Base-by-base conservation (phyloP, 2,888 invertebrate species). In the Parnassius mnemosyne region DNA sequence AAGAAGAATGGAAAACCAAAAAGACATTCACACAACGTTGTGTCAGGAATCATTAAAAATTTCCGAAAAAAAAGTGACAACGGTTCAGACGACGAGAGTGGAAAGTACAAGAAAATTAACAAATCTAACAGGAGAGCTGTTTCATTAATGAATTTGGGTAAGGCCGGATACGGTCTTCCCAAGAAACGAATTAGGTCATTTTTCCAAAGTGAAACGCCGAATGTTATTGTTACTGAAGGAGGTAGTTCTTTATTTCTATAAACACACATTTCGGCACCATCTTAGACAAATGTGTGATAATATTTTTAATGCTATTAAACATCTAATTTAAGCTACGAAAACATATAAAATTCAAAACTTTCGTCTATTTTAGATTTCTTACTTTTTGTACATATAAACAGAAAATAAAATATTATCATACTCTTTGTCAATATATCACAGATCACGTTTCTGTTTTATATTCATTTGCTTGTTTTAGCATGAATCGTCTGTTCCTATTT, bases 201-300 rank as follows among this genome's bases (percentile, higher is more conserved):
- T 64, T 92, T 92, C 72, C 91, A 89, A 76, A 87, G 84, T 43
- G 87, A 89, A 75, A 77, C 87, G 53, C 90, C 91, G 65, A 89
- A 90, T 69, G 89, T 92, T 62, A 85, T 91, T 69, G 87, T 91
- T 54, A 90, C 92, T 64, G 90, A 92, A 90, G 92, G 92, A 92
- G 92, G 92, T 92, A 92, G 81, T 74, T 78, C 61, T 68, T 53
- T 53, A 41, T 53, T 53, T 60, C 10, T 51, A 57, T 20, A 42
- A 59, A 66, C 49, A 49, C 49, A 12, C 13, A 49, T 49, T 49
- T 49, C 63, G 61, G 66, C 68, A 60, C 65, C 63, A 62, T 56
- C 65, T 63, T 55, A 59, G 25, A 58, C 44, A 42, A 49, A 53
- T 53, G 50, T 56, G 13, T 56, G 60, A 64, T 53, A 53, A 65